These are phyloP conservation scores for Rhinopomastus cyanomelas DNA, from an alignment of 2,113 vertebrate species.

Conservation along the genomic window DNA sequence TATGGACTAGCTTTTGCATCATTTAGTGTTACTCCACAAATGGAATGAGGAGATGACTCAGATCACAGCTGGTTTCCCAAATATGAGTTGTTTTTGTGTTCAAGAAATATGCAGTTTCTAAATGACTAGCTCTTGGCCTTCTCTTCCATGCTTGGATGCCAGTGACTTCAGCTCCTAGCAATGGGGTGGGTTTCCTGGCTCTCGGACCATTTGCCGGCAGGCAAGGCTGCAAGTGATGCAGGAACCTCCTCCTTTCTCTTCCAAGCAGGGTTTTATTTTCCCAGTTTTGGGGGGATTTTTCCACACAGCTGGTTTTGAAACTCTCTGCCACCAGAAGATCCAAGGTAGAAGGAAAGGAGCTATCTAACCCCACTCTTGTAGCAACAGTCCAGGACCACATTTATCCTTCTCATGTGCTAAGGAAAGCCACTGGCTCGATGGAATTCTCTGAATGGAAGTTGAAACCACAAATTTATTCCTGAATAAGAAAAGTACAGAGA, in stretches of 20 bases:
- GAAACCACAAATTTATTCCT: background rate
- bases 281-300: background rate
- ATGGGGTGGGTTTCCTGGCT: constrained; percentile 18
- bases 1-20: background rate
- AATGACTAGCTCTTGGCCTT: background rate
- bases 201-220: background rate
- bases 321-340: background rate
- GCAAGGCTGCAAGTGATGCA: background rate
- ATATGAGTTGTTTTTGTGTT: background rate
- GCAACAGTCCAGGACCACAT: background rate
- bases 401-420: background rate
- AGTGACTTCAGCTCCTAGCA: constrained; percentile 25
- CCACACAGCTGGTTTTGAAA: background rate
- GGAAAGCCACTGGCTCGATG: background rate
- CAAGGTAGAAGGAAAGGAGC: background rate
- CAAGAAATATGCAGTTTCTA: background rate
- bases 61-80: constrained; percentile 47
- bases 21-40: constrained; percentile 35
- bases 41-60: constrained; percentile 41
- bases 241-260: background rate
- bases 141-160: background rate
- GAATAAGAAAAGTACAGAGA: background rate
- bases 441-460: background rate
- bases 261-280: background rate
- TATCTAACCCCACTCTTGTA: background rate